A percentile compares a stretch with the other conserved stretches of the same genome.
Evolutionary conservation across 2,113 vertebrate genomes (phyloP).

Genomic region (Telmatochromis sp.): DNA sequence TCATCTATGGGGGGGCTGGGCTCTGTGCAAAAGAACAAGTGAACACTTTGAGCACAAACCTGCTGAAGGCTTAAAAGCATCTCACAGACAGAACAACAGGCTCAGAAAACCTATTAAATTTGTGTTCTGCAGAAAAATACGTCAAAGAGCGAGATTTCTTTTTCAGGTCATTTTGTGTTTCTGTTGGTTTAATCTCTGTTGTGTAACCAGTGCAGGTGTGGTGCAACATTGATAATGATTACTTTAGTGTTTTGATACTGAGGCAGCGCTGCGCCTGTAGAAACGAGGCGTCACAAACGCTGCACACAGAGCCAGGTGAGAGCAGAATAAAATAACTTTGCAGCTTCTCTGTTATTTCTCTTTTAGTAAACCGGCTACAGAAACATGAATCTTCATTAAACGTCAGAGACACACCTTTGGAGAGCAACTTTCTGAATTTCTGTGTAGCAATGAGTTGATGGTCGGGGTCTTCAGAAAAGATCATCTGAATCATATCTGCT

Average conservation of each 20-base stretch:
- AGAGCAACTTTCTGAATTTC: conserved; percentile 88
- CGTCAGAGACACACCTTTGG: conserved; percentile 74
- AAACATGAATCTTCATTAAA: not conserved
- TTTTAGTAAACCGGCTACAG: not conserved
- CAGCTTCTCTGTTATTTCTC: not conserved
- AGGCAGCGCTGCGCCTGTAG: not conserved
- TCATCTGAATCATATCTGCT: conserved; percentile 89
- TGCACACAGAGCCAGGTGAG: not conserved
- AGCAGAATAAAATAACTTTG: not conserved
- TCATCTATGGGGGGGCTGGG: conserved; percentile 94
- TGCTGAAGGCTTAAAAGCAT: rapidly evolving
- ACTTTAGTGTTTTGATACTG: not conserved
- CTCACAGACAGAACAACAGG: not conserved
- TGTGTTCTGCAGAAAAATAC: not conserved
- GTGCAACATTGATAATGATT: not conserved
- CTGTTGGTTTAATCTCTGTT: not conserved
- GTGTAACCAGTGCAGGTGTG: not conserved
- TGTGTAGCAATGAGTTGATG: conserved; percentile 88
- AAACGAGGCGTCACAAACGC: rapidly evolving
- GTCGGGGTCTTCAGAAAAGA: conserved; percentile 86
- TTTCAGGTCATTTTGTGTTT: not conserved
- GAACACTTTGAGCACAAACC: not conserved
- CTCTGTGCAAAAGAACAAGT: conserved; percentile 60
- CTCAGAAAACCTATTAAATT: not conserved
- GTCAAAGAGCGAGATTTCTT: not conserved